These are phyloP conservation scores for Heterotis niloticus DNA, from an alignment of 2,113 vertebrate genomes.

Conservation along the genomic window DNA sequence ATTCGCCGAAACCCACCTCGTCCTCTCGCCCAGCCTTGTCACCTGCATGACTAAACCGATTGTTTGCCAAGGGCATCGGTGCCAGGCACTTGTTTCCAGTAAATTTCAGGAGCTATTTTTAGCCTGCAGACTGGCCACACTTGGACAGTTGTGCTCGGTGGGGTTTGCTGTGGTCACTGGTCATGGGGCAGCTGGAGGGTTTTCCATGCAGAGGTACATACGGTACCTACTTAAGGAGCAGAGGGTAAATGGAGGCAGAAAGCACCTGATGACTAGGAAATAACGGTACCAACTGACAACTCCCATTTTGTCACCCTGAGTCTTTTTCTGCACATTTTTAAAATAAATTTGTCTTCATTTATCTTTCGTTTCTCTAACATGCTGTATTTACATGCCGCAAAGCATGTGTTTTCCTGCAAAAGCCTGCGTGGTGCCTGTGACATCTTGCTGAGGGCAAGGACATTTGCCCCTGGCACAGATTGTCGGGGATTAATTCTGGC, in stretches of 20 bases:
- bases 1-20: neutral
- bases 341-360: neutral
- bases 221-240: too few relatives aligned
- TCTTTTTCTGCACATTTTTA: too few relatives aligned
- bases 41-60: conserved; percentile 31
- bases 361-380: neutral
- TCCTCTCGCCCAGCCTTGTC: neutral
- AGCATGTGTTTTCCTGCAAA: neutral
- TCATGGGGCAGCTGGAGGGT: neutral
- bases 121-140: conserved; percentile 29
- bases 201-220: neutral
- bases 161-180: conserved; percentile 1
- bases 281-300: too few relatives aligned
- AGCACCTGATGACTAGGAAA: too few relatives aligned
- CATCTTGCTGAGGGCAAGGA: neutral
- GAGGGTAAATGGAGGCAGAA: neutral
- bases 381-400: neutral
- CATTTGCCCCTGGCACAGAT: neutral
- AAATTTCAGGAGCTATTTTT: conserved; percentile 55
- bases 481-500: too few relatives aligned
- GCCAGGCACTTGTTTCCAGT: conserved; percentile 55
- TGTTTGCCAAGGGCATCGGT: conserved; percentile 41
- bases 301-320: neutral
- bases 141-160: neutral
- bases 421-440: too few relatives aligned